Conservation (phyloP, 1,140 invertebrate genomes). For the Dendrolimus kikuchii region DNA sequence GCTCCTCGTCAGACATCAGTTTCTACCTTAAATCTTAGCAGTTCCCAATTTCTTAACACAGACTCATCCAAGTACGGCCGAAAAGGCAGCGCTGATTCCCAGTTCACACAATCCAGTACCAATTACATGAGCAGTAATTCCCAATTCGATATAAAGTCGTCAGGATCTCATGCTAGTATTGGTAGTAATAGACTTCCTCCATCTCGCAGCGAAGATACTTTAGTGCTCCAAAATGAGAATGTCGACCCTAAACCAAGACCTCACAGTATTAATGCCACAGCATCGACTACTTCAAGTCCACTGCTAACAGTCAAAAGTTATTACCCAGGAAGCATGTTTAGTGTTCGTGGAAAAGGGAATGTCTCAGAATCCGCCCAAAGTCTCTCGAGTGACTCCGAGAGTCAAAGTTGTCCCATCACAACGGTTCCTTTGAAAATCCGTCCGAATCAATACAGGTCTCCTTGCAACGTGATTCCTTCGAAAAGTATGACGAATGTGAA, state of each 20-base stretch:
- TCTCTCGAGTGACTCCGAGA: slow-evolving; percentile 76
- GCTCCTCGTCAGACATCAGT: slow-evolving; percentile 66
- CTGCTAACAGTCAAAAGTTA: slow-evolving; percentile 75
- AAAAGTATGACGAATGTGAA: slow-evolving; percentile 75
- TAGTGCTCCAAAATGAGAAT: slow-evolving; percentile 75
- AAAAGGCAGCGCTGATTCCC: slow-evolving; percentile 77
- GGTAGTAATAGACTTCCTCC: slow-evolving; percentile 74
- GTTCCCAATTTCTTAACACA: slow-evolving; percentile 68
- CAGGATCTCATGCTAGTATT: slow-evolving; percentile 42
- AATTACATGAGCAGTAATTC: slow-evolving; percentile 65
- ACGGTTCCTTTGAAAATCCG: slow-evolving; percentile 66
- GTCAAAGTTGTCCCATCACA: slow-evolving; percentile 67
- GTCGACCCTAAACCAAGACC: slow-evolving; percentile 69
- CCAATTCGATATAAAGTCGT: slow-evolving; percentile 58
- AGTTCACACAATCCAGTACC: slow-evolving; percentile 63
- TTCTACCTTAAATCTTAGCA: slow-evolving; percentile 63
- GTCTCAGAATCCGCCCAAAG: slow-evolving; percentile 75
- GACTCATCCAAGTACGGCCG: slow-evolving; percentile 70
- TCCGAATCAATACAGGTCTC: slow-evolving; percentile 49
- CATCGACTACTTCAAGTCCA: slow-evolving; percentile 79
- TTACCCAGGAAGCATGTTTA: slow-evolving; percentile 75
- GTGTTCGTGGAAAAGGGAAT: slow-evolving; percentile 69
- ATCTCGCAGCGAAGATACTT: slow-evolving; percentile 83
- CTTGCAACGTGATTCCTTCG: slow-evolving; percentile 61
- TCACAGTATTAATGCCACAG: slow-evolving; percentile 66